Evolutionary conservation across 2,888 invertebrate genomes (phyloP).

Genomic region (Campopleginae sp.): DNA sequence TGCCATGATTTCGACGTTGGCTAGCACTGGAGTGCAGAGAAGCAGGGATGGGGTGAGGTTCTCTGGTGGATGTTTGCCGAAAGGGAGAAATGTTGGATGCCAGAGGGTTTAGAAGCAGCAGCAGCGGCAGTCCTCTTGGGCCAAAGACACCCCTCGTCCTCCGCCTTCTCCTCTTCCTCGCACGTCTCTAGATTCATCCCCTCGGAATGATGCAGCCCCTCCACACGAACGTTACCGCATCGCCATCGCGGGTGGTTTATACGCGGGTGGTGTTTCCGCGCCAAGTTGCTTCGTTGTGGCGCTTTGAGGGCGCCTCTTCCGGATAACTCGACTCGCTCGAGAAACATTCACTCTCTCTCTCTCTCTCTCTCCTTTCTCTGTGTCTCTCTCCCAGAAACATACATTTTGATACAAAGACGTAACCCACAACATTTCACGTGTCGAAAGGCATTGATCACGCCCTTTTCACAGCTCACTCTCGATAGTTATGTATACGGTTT

Average conservation of each 20-base stretch:
- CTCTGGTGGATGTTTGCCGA: conserved; percentile 77
- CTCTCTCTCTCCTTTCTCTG: neutral
- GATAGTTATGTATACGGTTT: conserved; percentile 7
- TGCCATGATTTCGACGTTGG: conserved; percentile 74
- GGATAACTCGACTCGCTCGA: conserved; percentile 66
- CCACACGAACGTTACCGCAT: conserved; percentile 49
- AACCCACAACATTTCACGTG: conserved; percentile 25
- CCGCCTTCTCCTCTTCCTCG: neutral
- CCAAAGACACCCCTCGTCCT: conserved; percentile 36
- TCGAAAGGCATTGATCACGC: conserved; percentile 13
- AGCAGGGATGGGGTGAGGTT: conserved; percentile 50
- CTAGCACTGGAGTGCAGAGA: conserved; percentile 49
- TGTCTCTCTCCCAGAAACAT: neutral
- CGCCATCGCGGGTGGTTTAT: conserved; percentile 52
- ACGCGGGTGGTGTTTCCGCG: conserved; percentile 62
- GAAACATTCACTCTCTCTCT: conserved; percentile 23
- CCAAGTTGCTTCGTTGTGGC: conserved; percentile 65
- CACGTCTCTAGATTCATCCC: conserved; percentile 38
- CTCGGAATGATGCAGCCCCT: conserved; percentile 43
- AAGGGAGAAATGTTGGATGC: conserved; percentile 78
- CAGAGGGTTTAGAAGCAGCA: conserved; percentile 77
- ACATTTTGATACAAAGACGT: conserved; percentile 21
- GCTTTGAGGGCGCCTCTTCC: conserved; percentile 74
- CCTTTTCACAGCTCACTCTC: conserved; percentile 1
- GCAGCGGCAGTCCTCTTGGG: conserved; percentile 53